phyloP scores from a whole-genome alignment of 2,797 vertebrate genomes.

The Sciurus carolinensis region DNA sequence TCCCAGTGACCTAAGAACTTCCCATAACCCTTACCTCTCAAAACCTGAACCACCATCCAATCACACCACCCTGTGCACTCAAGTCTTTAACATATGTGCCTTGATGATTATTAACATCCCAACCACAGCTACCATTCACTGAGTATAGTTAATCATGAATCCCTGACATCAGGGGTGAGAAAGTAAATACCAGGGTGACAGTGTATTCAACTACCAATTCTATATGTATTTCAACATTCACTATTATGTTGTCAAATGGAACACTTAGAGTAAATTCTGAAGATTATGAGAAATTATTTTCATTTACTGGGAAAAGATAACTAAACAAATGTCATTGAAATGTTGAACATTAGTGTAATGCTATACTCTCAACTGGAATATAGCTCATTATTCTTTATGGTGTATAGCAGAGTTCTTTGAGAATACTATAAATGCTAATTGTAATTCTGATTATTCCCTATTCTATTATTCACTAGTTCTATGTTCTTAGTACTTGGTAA shows the following conservation, averaged over 20 bases:
- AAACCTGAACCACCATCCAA: not conserved
- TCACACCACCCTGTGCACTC: not conserved
- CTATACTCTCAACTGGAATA: constrained; percentile 2
- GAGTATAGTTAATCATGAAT: not conserved
- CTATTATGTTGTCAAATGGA: not conserved
- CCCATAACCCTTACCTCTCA: no score
- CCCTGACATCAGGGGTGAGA: not conserved
- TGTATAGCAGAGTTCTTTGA: not conserved
- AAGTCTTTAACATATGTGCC: not conserved
- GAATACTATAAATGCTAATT: constrained; percentile 24
- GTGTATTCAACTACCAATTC: not conserved
- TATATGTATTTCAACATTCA: constrained; percentile 26
- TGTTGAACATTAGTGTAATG: not conserved
- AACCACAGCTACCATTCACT: not conserved
- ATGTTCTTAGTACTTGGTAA: not conserved
- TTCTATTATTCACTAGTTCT: not conserved
- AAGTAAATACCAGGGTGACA: constrained; percentile 38
- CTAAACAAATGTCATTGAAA: not conserved
- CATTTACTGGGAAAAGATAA: not conserved
- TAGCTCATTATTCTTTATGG: not conserved
- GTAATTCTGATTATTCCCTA: not conserved
- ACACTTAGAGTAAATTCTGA: constrained; percentile 1
- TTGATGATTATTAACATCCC: not conserved
- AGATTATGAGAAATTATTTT: not conserved
- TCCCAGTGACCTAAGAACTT: not conserved